phyloP scores from a whole-genome alignment of 2,797 vertebrate species.

The Eidolon dupreanum region DNA sequence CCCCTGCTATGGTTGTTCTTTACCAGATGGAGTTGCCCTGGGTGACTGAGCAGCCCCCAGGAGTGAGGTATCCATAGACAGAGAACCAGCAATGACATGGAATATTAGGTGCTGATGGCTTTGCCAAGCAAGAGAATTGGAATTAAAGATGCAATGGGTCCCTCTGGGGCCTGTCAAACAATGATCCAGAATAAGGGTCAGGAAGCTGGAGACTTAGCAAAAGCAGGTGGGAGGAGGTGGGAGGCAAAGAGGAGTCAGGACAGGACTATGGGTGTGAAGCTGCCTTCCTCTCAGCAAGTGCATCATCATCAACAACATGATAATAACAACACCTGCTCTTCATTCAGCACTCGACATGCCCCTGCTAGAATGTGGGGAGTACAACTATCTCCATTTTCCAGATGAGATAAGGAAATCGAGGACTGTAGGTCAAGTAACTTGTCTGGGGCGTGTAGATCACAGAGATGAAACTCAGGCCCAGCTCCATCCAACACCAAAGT shows the following conservation, averaged over 20 bases:
- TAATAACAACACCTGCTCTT: background rate
- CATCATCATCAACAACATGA: background rate
- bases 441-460: background rate
- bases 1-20: background rate
- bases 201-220: constrained; percentile 20
- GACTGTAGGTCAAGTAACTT: background rate
- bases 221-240: background rate
- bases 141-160: constrained; percentile 74
- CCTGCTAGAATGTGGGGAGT: background rate
- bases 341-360: no score
- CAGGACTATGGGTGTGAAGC: background rate
- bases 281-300: background rate
- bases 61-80: constrained; percentile 33
- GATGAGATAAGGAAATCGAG: background rate
- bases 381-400: background rate
- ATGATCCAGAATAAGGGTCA: constrained; percentile 64
- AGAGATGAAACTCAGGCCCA: background rate
- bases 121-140: constrained; percentile 75
- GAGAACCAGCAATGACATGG: constrained; percentile 79
- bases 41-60: constrained; percentile 20
- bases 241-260: background rate
- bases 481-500: background rate
- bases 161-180: constrained; percentile 58
- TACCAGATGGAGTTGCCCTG: constrained; percentile 50
- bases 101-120: constrained; percentile 81